phyloP scores from a whole-genome alignment of 2,888 invertebrate species.

The Morpho deidamia region DNA sequence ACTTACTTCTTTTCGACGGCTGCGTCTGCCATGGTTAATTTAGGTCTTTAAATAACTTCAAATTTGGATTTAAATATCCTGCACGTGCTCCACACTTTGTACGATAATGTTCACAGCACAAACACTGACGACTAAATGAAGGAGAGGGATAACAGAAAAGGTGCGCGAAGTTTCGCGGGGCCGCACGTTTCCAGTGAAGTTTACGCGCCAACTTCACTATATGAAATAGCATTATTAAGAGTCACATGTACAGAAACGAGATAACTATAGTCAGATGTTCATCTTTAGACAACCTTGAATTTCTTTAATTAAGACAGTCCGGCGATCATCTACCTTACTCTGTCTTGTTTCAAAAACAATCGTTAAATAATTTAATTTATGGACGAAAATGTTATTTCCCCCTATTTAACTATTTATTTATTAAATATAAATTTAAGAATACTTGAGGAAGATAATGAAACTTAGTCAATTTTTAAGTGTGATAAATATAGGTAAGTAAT shows the following conservation, averaged over 20 bases:
- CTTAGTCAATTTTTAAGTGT: no score
- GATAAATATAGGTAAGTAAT: no score
- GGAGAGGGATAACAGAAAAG: slow-evolving; percentile 62
- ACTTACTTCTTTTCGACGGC: slow-evolving; percentile 84
- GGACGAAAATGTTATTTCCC: background rate
- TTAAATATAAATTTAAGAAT: no score
- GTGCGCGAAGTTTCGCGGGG: slow-evolving; percentile 56
- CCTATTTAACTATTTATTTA: no score
- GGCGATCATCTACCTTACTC: slow-evolving; percentile 53
- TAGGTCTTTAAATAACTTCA: slow-evolving; percentile 40
- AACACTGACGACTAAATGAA: slow-evolving; percentile 73
- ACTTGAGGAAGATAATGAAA: no score
- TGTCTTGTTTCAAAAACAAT: slow-evolving; percentile 52
- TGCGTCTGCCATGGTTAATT: slow-evolving; percentile 82
- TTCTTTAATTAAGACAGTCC: slow-evolving; percentile 37
- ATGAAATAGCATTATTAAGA: slow-evolving; percentile 36
- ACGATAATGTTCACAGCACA: slow-evolving; percentile 69
- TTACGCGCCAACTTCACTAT: slow-evolving; percentile 44
- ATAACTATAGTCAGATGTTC: slow-evolving; percentile 35
- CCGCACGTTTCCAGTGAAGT: slow-evolving; percentile 47
- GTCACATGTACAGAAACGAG: slow-evolving; percentile 35
- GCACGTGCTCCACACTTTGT: slow-evolving; percentile 67
- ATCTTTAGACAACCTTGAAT: slow-evolving; percentile 60
- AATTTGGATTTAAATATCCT: slow-evolving; percentile 39
- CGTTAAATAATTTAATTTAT: slow-evolving; percentile 37